Evolutionary conservation across 30 jellyfish, hydroid and myxozoan genomes (phyloP).

Genomic region (Aurelia coerulea): DNA sequence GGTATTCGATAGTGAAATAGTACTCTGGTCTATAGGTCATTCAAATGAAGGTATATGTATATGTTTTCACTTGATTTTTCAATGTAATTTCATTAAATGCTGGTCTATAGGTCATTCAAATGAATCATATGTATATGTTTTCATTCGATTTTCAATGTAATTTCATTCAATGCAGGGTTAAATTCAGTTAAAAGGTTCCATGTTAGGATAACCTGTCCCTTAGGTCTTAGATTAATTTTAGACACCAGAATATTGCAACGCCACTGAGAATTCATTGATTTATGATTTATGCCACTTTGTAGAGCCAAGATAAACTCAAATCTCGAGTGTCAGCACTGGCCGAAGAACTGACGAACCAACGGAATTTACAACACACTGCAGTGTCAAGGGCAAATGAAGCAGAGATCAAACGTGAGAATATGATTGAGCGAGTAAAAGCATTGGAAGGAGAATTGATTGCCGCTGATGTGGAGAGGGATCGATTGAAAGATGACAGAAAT

Average conservation of each 20-base stretch:
- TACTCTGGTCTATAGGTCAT: no score
- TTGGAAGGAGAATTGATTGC: conserved; percentile 82
- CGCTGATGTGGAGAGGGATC: conserved; percentile 76
- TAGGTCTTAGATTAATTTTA: no score
- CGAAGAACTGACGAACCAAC: conserved; percentile 66
- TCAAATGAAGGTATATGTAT: no score
- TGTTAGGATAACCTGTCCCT: not conserved
- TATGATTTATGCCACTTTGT: not conserved
- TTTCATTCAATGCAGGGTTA: not conserved
- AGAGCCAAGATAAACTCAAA: conserved; percentile 62
- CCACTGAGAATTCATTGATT: not conserved
- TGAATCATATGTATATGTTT: no score
- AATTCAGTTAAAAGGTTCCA: no score
- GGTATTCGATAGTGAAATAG: no score
- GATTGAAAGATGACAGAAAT: conserved; percentile 67
- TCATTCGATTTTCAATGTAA: no score
- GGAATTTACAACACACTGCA: conserved; percentile 52
- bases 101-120: no score
- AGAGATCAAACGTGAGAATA: conserved; percentile 52
- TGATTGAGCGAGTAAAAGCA: conserved; percentile 62
- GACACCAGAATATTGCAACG: not conserved
- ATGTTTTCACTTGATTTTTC: no score
- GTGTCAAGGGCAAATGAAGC: conserved; percentile 68
- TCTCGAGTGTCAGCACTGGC: conserved; percentile 58
- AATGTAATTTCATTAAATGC: not conserved